Evolutionary conservation across 2,113 vertebrate species (phyloP), one percentile per base, ranked within the genome.

Genomic region (Furnarius figulus): DNA sequence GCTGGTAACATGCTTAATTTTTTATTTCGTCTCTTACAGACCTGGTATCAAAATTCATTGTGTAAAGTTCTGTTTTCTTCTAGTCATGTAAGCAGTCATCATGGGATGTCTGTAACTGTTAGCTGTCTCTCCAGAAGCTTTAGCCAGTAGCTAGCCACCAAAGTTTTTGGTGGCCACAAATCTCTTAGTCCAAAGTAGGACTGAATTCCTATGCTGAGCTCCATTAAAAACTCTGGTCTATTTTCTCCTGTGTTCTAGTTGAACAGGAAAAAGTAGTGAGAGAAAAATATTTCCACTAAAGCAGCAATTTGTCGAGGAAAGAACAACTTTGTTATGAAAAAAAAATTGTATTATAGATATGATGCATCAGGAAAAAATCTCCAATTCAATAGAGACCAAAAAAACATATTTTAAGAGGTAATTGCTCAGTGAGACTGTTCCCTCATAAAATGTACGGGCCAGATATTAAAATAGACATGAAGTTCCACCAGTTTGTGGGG

Each of bases 391-490:
- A 84, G 18, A 70, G 23, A 70, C 55, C 11, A 62, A 37, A 87
- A 19, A 40, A 14, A 1, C 3, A 12, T 16, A 7, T 27, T 2
- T 2, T 33, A 92, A 85, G 16, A 74, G 14, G 8, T n/a, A 53
- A 66, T 13, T 61, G 12, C 22, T 58, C 40, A 70, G 21, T 10
- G 14, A 40, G 33, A 16, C 20, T 56, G 35, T 12, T 80, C 20
- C 23, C 31, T 76, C 7, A 0, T 2, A 1, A 44, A 49, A 61
- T 24, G 33, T 44, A 55, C 0, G 4, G 23, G 27, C 24, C 24
- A 77, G 37, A 28, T 85, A 42, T 24, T 42, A 75, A 67, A 52
- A 37, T 2, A 52, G 42, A 63, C 5, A 39, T 49, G 30, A 65
- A 44, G 4, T 39, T 85, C 49, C 44, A 19, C 3, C 14, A 23